Evolutionary conservation across 2,888 invertebrate genomes (phyloP), one percentile per base, ranked within the genome.

Genomic region (Drosophila diplacantha): DNA sequence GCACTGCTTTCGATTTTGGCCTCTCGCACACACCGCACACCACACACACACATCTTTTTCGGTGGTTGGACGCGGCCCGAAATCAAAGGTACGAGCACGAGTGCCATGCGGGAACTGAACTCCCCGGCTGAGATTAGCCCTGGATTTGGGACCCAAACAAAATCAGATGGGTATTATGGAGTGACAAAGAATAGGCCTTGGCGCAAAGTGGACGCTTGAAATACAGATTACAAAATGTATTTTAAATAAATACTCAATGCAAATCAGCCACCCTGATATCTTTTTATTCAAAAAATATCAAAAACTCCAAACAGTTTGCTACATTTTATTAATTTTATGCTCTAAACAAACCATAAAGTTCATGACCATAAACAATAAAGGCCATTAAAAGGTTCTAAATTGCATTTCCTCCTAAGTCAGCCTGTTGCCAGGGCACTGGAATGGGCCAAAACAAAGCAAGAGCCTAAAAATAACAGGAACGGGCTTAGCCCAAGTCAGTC

Each of bases 71-170:
- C 31, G 34, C 49, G 39, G 39, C 41, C 58, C 39, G 62, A 39
- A 61, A 20, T 20, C 43, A 50, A 37, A 39, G 49, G 22, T 37
- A 32, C 35, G 35, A 66, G 22, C 31, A 52, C 41, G n/a, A 20
- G 12, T 22, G 18, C 69, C 51, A 77, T 80, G 78, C 78, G 81
- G 77, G 74, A 60, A 38, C 72, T 60, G 69, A 74, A 79, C 76
- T 76, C 59, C 39, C 58, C 31, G 29, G 5, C 35, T 44, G 73
- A 81, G 80, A 81, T 80, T 83, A 80, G 75, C 75, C 61, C 61
- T 78, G 81, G 83, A 80, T 81, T 78, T 81, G 74, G 70, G 71
- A 71, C 67, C 43, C 66, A 73, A 82, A 71, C 66, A 69, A 80
- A 56, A 74, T 56, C 53, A 22, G 65, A 62, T 31, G 60, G 52